Conservation (phyloP, 2,797 vertebrate species). For the Cossypha dichroa region DNA sequence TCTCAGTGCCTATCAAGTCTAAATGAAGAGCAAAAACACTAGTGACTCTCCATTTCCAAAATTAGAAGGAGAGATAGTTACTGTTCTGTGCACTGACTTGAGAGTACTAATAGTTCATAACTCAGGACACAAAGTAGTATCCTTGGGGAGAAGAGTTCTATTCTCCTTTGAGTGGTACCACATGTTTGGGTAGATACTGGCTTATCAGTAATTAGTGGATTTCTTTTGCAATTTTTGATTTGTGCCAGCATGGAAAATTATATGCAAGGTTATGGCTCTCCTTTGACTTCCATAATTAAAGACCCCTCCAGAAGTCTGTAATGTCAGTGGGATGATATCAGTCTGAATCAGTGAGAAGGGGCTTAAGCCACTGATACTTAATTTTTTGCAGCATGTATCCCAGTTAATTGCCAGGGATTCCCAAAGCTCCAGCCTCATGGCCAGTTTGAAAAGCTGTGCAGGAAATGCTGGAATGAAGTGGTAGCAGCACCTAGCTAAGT, state of each 20-base stretch:
- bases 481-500: background rate
- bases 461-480: background rate
- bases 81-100: background rate
- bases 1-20: background rate
- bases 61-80: background rate
- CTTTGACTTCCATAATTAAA: background rate
- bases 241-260: background rate
- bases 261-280: background rate
- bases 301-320: fast-evolving
- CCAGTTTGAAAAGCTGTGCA: background rate
- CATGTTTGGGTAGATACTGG: background rate
- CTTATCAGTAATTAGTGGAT: background rate
- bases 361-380: background rate
- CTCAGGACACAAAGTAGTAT: background rate
- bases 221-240: background rate
- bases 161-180: background rate
- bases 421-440: background rate
- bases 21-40: background rate
- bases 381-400: background rate
- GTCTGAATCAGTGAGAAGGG: background rate
- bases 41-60: background rate
- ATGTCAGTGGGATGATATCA: background rate
- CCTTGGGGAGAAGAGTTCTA: background rate
- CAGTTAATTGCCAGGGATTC: background rate
- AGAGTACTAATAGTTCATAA: background rate